Evolutionary conservation across 2,888 invertebrate species (phyloP).

Genomic region (Spicauda simplicius): DNA sequence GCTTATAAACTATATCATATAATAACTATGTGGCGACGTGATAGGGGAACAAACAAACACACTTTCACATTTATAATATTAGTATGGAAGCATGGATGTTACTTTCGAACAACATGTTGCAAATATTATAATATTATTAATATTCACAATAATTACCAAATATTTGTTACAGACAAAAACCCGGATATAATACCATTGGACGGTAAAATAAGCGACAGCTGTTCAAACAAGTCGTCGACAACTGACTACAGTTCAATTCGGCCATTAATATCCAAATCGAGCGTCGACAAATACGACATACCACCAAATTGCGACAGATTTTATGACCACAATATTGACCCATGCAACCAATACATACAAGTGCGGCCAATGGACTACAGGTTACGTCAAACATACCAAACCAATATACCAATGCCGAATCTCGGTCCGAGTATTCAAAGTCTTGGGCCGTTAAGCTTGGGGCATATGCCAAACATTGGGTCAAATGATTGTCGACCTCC

Average conservation of each 20-base stretch:
- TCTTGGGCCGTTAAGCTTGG: constrained; percentile 58
- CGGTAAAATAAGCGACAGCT: constrained; percentile 77
- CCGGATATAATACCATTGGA: constrained; percentile 80
- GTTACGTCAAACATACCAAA: constrained; percentile 56
- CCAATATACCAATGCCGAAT: constrained; percentile 57
- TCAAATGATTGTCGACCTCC: constrained; percentile 68
- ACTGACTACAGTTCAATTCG: constrained; percentile 76
- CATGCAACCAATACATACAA: constrained; percentile 71
- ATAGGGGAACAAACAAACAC: too few relatives aligned
- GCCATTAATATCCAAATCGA: constrained; percentile 70
- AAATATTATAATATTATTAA: too few relatives aligned
- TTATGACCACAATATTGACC: constrained; percentile 70
- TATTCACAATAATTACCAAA: background rate
- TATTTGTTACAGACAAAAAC: constrained; percentile 71
- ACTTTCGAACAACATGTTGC: too few relatives aligned
- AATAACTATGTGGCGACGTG: too few relatives aligned
- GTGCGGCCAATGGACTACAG: constrained; percentile 70
- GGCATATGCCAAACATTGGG: constrained; percentile 57
- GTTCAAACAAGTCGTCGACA: constrained; percentile 75
- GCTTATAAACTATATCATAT: too few relatives aligned
- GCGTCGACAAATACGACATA: constrained; percentile 70
- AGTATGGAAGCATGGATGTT: too few relatives aligned
- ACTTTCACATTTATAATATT: too few relatives aligned
- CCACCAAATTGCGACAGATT: constrained; percentile 65
- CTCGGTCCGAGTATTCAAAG: constrained; percentile 64